phyloP scores from a whole-genome alignment of 1,140 invertebrate species.

The Lordiphosa mommai region DNA sequence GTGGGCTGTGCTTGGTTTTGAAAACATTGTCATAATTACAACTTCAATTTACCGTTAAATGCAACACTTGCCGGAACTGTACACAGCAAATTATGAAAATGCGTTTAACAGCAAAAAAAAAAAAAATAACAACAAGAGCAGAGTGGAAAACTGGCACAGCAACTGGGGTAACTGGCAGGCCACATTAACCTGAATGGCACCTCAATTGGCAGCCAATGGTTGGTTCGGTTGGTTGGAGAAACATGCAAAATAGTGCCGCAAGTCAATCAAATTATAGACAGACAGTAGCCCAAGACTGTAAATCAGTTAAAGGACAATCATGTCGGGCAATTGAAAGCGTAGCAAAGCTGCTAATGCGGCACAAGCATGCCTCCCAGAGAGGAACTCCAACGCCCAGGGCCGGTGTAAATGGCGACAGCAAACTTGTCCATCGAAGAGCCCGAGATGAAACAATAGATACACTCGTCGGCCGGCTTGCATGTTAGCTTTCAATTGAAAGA shows the following conservation, averaged over 20 bases:
- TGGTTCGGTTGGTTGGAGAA: constrained; percentile 28
- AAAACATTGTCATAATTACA: constrained; percentile 44
- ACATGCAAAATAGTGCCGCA: constrained; percentile 66
- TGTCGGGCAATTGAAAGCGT: constrained; percentile 59
- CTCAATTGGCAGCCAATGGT: constrained; percentile 50
- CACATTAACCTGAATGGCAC: constrained; percentile 71
- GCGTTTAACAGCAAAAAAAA: constrained; percentile 45
- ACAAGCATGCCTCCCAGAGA: constrained; percentile 11
- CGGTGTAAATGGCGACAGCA: background rate
- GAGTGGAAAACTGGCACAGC: constrained; percentile 60
- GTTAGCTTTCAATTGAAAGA: constrained; percentile 64
- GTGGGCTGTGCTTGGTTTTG: constrained; percentile 20
- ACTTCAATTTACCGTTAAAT: constrained; percentile 66
- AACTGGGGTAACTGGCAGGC: constrained; percentile 26
- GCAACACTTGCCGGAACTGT: constrained; percentile 74
- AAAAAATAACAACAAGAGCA: constrained; percentile 25
- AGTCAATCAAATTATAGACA: constrained; percentile 73
- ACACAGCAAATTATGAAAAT: constrained; percentile 71
- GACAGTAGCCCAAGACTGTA: constrained; percentile 48
- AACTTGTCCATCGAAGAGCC: background rate
- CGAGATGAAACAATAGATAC: constrained; percentile 37
- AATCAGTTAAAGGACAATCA: constrained; percentile 75
- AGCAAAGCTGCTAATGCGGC: constrained; percentile 44
- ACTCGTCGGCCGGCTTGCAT: constrained; percentile 43
- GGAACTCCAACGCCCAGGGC: background rate